phyloP scores from a whole-genome alignment of 2,888 invertebrate genomes.

The Agriopis aurantiaria region DNA sequence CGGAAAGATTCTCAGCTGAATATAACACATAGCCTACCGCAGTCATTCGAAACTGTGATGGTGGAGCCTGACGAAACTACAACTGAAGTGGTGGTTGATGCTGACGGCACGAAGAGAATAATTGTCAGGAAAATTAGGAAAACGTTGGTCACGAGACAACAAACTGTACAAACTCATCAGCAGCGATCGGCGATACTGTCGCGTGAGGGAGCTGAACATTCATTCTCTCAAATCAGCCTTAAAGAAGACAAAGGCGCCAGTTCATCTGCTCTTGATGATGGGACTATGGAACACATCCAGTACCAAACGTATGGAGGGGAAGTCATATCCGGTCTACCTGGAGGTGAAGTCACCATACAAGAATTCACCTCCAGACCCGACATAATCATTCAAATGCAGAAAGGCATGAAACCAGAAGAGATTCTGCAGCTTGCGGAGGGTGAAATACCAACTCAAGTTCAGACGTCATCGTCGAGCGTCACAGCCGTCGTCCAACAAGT shows the following conservation, averaged over 20 bases:
- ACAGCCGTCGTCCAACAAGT: constrained; percentile 94
- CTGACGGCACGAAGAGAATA: constrained; percentile 93
- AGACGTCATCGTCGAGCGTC: constrained; percentile 90
- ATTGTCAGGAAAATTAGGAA: constrained; percentile 91
- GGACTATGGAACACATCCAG: constrained; percentile 87
- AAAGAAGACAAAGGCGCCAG: constrained; percentile 88
- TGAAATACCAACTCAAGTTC: constrained; percentile 74
- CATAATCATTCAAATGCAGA: constrained; percentile 85
- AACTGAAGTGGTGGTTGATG: constrained; percentile 92
- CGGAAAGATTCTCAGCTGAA: constrained; percentile 89
- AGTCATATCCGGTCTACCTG: constrained; percentile 88
- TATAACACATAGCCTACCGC: constrained; percentile 90
- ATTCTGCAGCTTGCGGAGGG: constrained; percentile 76
- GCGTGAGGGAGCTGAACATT: constrained; percentile 86
- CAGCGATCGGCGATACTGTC: constrained; percentile 85
- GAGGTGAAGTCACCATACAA: constrained; percentile 88
- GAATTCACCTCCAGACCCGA: constrained; percentile 89
- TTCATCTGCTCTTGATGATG: constrained; percentile 86
- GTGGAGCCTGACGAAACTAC: constrained; percentile 94
- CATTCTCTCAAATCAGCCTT: constrained; percentile 89
- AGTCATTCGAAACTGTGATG: constrained; percentile 93
- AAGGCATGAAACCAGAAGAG: constrained; percentile 84
- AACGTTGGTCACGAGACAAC: constrained; percentile 89
- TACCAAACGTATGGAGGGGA: constrained; percentile 89
- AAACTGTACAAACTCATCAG: constrained; percentile 88